A percentile compares a stretch with the other conserved stretches of the same genome.
Evolutionary conservation across 2,888 invertebrate species (phyloP).

Genomic region (Eristalis arbustorum): DNA sequence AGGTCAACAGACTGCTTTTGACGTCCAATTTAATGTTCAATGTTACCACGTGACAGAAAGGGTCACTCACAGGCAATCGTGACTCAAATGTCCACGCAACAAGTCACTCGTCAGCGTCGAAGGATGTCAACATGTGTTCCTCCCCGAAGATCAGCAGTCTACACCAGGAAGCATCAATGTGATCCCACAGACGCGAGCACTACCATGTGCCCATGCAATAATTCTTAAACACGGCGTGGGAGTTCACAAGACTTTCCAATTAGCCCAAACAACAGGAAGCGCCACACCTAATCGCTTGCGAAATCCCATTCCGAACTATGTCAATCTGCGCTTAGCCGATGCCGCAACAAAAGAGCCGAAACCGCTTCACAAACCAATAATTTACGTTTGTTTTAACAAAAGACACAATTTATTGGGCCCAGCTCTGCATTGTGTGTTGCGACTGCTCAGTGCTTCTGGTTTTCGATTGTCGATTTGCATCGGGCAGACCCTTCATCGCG

Average conservation of each 20-base stretch:
- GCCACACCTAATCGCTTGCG: neutral
- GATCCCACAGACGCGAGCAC: no score
- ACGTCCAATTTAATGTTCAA: no score
- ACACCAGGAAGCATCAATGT: no score
- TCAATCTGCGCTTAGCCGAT: neutral
- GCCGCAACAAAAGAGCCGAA: neutral
- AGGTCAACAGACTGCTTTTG: no score
- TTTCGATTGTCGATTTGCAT: slow-evolving; percentile 17
- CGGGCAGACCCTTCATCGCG: slow-evolving; percentile 11
- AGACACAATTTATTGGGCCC: neutral
- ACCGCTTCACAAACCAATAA: neutral
- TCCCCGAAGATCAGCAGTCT: no score
- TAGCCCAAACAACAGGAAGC: neutral
- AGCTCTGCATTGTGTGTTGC: neutral
- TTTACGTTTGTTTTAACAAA: neutral
- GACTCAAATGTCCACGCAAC: no score
- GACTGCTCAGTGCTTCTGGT: neutral
- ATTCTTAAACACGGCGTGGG: neutral
- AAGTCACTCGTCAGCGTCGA: no score
- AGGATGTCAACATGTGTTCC: no score
- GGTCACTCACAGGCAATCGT: no score
- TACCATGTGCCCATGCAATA: neutral
- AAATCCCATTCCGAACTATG: neutral
- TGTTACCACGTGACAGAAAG: no score
- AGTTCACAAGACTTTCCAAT: neutral